Evolutionary conservation across 1,140 invertebrate species (phyloP).

Genomic region (Scaptomyza graminum): DNA sequence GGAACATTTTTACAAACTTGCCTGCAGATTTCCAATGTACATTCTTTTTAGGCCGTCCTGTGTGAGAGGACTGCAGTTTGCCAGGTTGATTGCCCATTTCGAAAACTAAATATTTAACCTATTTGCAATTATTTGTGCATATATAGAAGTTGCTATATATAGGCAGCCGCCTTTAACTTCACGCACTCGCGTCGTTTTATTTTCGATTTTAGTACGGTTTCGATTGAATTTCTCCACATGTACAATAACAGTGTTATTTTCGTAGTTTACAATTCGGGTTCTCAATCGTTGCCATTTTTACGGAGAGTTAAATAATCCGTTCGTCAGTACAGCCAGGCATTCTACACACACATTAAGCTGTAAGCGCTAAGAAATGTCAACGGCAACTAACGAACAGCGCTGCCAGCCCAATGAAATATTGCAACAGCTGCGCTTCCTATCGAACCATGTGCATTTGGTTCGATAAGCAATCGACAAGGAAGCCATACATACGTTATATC

Average conservation of each 20-base stretch:
- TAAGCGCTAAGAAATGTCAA: slow-evolving; percentile 57
- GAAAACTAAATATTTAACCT: slow-evolving; percentile 70
- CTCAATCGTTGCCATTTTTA: slow-evolving; percentile 63
- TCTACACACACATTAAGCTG: slow-evolving; percentile 48
- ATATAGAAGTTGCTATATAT: slow-evolving; percentile 78
- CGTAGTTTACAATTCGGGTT: slow-evolving; percentile 40
- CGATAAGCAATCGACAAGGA: slow-evolving; percentile 1
- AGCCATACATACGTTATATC: neutral
- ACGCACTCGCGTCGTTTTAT: slow-evolving; percentile 55
- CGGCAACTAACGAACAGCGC: slow-evolving; percentile 48
- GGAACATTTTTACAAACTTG: slow-evolving; percentile 69
- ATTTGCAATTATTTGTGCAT: slow-evolving; percentile 73
- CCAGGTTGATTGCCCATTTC: slow-evolving; percentile 83
- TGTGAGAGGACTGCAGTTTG: slow-evolving; percentile 72
- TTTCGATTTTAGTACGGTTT: slow-evolving; percentile 47
- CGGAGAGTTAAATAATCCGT: slow-evolving; percentile 76
- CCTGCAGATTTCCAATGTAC: slow-evolving; percentile 89
- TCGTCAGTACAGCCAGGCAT: slow-evolving; percentile 59
- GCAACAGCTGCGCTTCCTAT: slow-evolving; percentile 8
- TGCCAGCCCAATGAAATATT: slow-evolving; percentile 24
- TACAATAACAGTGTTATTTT: slow-evolving; percentile 39
- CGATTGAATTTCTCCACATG: slow-evolving; percentile 23
- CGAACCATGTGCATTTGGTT: neutral
- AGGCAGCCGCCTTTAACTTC: slow-evolving; percentile 64
- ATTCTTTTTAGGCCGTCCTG: slow-evolving; percentile 87